Percentiles rank a stretch among this genome's conserved stretches.
phyloP scores from a whole-genome alignment of 2,797 vertebrate species.

The Loriculus beryllinus region DNA sequence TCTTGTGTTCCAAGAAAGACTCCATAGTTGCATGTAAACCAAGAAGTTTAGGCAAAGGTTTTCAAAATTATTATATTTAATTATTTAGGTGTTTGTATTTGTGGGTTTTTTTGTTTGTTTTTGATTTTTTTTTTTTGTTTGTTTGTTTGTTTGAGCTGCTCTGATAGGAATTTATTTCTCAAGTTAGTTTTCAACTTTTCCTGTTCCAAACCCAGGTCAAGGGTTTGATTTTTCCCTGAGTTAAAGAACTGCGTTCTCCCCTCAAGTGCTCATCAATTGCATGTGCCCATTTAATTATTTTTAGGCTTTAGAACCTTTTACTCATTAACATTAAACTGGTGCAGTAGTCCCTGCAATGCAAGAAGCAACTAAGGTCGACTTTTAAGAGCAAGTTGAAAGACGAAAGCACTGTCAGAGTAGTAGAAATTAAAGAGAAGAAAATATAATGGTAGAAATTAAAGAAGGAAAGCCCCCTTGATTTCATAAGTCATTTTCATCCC shows the following conservation, averaged over 20 bases:
- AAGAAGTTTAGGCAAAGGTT: background rate
- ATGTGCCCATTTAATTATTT: background rate
- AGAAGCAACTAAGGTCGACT: background rate
- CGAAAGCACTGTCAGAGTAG: background rate
- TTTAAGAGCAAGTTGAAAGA: background rate
- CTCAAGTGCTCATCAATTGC: background rate
- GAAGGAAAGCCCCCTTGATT: background rate
- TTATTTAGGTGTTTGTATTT: background rate
- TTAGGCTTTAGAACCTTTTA: background rate
- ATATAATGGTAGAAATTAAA: background rate
- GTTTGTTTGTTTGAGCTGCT: background rate
- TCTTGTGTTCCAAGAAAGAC: background rate
- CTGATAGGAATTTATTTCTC: background rate
- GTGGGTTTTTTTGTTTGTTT: too few relatives aligned
- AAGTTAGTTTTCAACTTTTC: background rate
- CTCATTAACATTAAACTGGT: background rate
- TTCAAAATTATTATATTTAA: background rate
- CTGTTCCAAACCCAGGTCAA: background rate
- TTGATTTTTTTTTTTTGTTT: too few relatives aligned
- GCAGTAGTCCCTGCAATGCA: background rate
- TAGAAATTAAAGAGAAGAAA: background rate
- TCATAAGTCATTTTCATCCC: background rate
- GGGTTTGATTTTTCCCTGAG: background rate
- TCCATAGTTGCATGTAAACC: background rate
- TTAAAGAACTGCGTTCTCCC: background rate